Evolutionary conservation across 2,113 vertebrate genomes (phyloP).

Genomic region (Dipodomys ordii): DNA sequence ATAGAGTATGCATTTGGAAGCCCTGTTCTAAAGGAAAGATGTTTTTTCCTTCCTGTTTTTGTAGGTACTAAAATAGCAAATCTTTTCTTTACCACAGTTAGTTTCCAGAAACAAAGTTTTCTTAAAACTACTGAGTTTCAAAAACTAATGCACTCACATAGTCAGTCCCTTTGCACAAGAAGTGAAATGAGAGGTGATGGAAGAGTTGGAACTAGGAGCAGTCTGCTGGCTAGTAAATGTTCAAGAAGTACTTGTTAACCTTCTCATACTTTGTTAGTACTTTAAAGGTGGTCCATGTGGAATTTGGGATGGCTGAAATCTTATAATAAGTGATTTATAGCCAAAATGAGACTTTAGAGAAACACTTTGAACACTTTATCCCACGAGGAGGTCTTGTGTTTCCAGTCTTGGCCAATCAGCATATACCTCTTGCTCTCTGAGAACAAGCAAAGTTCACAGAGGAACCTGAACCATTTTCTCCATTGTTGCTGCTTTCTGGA

Average conservation of each 20-base stretch:
- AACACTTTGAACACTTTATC: background rate
- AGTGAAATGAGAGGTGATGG: background rate
- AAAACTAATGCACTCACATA: background rate
- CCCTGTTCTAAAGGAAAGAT: background rate
- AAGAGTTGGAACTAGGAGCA: background rate
- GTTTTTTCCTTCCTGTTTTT: background rate
- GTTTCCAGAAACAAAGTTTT: slow-evolving; percentile 24
- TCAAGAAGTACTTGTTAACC: background rate
- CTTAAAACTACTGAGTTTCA: background rate
- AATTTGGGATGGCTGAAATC: background rate
- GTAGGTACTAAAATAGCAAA: background rate
- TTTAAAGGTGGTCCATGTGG: background rate
- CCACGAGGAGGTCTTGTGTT: background rate
- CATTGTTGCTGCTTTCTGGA: background rate
- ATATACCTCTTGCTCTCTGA: background rate
- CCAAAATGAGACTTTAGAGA: background rate
- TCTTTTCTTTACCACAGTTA: background rate
- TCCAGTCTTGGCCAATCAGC: background rate
- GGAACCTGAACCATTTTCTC: background rate
- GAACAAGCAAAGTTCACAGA: background rate
- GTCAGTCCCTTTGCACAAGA: slow-evolving; percentile 19
- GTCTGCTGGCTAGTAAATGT: background rate
- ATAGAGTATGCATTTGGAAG: background rate
- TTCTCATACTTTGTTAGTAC: background rate
- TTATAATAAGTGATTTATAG: background rate